Conservation (phyloP, 1,140 invertebrate genomes). For the Rhynchophorus ferrugineus region DNA sequence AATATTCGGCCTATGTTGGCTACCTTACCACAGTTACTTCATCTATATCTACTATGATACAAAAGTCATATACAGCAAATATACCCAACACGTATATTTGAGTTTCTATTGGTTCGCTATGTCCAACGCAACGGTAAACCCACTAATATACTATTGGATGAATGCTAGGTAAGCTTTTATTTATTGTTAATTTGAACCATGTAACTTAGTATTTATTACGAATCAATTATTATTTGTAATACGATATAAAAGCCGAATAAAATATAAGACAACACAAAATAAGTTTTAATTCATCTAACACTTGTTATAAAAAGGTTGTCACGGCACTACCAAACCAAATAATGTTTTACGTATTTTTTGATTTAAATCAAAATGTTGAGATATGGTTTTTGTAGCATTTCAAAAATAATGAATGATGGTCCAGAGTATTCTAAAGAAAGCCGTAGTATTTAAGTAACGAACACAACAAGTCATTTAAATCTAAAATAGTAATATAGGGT, state of each 20-base stretch:
- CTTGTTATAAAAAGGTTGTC: too few species aligned
- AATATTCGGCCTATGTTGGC: conserved; percentile 82
- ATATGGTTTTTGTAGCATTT: too few species aligned
- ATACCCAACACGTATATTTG: conserved; percentile 74
- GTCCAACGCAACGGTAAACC: conserved; percentile 88
- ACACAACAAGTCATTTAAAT: too few species aligned
- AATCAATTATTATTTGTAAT: background rate
- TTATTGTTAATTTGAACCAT: background rate
- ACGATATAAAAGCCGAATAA: background rate
- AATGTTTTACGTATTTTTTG: too few species aligned
- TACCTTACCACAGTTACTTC: conserved; percentile 83
- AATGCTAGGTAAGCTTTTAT: conserved; percentile 57
- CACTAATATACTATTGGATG: conserved; percentile 90
- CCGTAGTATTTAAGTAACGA: too few species aligned
- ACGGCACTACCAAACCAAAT: too few species aligned
- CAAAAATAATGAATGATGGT: too few species aligned
- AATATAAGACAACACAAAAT: too few species aligned
- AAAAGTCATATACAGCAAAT: conserved; percentile 58
- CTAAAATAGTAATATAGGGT: too few species aligned
- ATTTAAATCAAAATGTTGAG: too few species aligned
- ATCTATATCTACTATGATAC: conserved; percentile 74
- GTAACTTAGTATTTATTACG: background rate
- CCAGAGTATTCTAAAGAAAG: too few species aligned
- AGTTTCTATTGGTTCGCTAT: conserved; percentile 88
- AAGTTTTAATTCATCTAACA: too few species aligned